These are phyloP conservation scores for Andricus quercusramuli DNA, from an alignment of 2,888 invertebrate genomes.

Conservation along the genomic window DNA sequence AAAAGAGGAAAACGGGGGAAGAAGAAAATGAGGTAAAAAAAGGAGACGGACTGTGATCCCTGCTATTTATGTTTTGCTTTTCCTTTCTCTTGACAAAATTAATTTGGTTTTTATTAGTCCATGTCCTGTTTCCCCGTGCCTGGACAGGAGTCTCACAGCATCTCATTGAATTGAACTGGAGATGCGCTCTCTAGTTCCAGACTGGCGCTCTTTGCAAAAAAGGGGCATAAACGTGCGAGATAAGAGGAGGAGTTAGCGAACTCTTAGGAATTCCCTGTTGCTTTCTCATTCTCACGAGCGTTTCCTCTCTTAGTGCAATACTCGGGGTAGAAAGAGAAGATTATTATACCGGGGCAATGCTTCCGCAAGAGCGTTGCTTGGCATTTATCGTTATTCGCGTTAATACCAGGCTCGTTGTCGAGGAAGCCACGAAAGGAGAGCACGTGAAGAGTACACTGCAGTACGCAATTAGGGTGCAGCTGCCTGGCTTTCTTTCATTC, in stretches of 20 bases:
- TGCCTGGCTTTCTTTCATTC: slow-evolving; percentile 17
- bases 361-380: slow-evolving; percentile 38
- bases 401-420: slow-evolving; percentile 33
- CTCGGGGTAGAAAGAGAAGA: slow-evolving; percentile 28
- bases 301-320: slow-evolving; percentile 1
- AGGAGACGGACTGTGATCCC: too few relatives aligned
- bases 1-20: too few relatives aligned
- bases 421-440: slow-evolving; percentile 37
- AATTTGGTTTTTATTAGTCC: neutral
- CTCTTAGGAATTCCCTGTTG: slow-evolving; percentile 39
- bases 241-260: slow-evolving; percentile 39
- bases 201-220: slow-evolving; percentile 25
- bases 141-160: neutral
- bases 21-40: too few relatives aligned
- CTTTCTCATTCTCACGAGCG: slow-evolving; percentile 24
- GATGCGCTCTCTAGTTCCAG: slow-evolving; percentile 13
- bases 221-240: slow-evolving; percentile 23
- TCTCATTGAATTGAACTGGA: slow-evolving; percentile 36
- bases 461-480: slow-evolving; percentile 35
- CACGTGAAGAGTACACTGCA: slow-evolving; percentile 16
- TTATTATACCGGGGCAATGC: slow-evolving; percentile 22
- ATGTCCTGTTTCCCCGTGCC: neutral
- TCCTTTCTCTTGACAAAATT: neutral
- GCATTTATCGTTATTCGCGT: slow-evolving; percentile 41
- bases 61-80: too few relatives aligned